Evolutionary conservation across 2,113 vertebrate genomes (phyloP).

Genomic region (Corythaixoides concolor): DNA sequence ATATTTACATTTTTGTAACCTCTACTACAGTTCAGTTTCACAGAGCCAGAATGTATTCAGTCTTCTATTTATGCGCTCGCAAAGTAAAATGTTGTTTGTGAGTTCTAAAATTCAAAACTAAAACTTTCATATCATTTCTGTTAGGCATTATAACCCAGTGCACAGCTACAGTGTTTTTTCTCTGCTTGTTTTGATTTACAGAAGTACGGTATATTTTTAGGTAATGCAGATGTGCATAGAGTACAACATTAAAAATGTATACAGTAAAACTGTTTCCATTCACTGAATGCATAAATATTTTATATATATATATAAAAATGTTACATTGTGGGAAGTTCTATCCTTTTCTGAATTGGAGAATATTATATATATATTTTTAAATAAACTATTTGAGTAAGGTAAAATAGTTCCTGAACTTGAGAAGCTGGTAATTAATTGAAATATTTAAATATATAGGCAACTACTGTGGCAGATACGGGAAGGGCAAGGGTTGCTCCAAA

Average conservation of each 20-base stretch:
- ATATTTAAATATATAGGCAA: constrained; percentile 43
- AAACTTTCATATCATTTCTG: constrained; percentile 1
- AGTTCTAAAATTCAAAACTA: constrained; percentile 32
- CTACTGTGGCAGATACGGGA: not conserved
- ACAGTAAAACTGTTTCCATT: constrained; percentile 80
- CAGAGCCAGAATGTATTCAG: constrained; percentile 28
- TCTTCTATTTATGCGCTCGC: constrained; percentile 40
- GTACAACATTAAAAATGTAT: constrained; percentile 78
- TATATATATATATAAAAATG: constrained; percentile 75
- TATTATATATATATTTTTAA: constrained; percentile 81
- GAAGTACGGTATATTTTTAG: constrained; percentile 66
- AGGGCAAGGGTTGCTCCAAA: not conserved
- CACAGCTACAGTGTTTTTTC: constrained; percentile 32
- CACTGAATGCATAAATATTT: constrained; percentile 80
- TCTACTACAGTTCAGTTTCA: not conserved
- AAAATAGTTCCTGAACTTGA: constrained; percentile 76
- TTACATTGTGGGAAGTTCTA: constrained; percentile 78
- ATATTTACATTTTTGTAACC: constrained; percentile 33
- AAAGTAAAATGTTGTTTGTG: constrained; percentile 32
- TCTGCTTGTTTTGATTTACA: constrained; percentile 60
- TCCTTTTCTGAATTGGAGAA: constrained; percentile 81
- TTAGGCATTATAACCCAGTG: not conserved
- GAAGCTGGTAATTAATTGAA: constrained; percentile 74
- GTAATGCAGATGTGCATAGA: constrained; percentile 67
- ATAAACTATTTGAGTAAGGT: constrained; percentile 83